phyloP scores from a whole-genome alignment of 2,888 invertebrate species.

The Sinohyriopsis cumingii region DNA sequence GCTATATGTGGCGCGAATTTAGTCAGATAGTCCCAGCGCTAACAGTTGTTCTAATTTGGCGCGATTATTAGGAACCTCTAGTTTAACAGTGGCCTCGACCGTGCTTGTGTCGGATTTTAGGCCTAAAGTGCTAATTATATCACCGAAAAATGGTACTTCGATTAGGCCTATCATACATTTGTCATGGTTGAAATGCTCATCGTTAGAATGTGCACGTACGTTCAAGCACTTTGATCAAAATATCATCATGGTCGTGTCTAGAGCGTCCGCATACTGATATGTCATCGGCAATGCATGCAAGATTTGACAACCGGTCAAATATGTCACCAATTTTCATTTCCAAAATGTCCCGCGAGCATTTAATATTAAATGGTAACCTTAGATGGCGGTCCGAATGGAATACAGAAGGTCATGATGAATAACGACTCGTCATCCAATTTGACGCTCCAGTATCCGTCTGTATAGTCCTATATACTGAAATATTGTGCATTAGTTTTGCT shows the following conservation, averaged over 20 bases:
- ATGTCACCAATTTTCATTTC: slow-evolving; percentile 24
- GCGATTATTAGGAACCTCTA: slow-evolving; percentile 10
- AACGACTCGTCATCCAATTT: slow-evolving; percentile 19
- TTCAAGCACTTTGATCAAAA: slow-evolving; percentile 18
- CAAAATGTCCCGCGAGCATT: slow-evolving; percentile 27
- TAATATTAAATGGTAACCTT: slow-evolving; percentile 36
- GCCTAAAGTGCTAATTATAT: slow-evolving; percentile 17
- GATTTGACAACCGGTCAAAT: slow-evolving; percentile 21
- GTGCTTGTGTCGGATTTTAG: slow-evolving; percentile 10
- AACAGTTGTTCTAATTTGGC: slow-evolving; percentile 12
- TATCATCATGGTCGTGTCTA: slow-evolving; percentile 32
- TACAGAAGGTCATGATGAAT: slow-evolving; percentile 25
- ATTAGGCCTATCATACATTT: slow-evolving; percentile 23
- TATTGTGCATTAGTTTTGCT: no score
- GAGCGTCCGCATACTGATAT: slow-evolving; percentile 20
- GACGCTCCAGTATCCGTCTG: slow-evolving; percentile 37
- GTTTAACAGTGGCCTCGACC: slow-evolving; percentile 11
- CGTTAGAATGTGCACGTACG: slow-evolving; percentile 11
- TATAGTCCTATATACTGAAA: no score
- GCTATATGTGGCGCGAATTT: slow-evolving; percentile 26
- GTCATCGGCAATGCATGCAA: slow-evolving; percentile 24
- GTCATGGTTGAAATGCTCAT: slow-evolving; percentile 19
- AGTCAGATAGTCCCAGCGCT: slow-evolving; percentile 23
- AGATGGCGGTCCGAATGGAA: slow-evolving; percentile 15
- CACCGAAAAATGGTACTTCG: slow-evolving; percentile 28